These are phyloP conservation scores for Drosophila rhopaloa DNA, from an alignment of 1,140 invertebrate species.

Conservation along the genomic window DNA sequence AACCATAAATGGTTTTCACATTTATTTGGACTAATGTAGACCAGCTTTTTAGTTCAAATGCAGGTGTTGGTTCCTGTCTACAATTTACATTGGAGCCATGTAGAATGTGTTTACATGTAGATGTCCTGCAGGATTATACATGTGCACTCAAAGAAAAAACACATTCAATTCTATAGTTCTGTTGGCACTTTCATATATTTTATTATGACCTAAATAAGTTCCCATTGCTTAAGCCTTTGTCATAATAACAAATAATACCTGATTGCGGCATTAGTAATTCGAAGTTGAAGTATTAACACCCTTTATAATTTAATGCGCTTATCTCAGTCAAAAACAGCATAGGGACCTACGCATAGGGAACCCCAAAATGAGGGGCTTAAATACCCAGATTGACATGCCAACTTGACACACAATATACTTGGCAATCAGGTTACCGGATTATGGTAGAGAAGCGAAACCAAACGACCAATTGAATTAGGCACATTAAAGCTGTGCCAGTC, in stretches of 20 bases:
- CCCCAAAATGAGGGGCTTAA: slow-evolving; percentile 17
- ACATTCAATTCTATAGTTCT: too few relatives aligned
- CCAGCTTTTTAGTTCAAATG: neutral
- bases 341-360: slow-evolving; percentile 3
- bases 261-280: too few relatives aligned
- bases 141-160: neutral
- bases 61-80: neutral
- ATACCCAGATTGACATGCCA: slow-evolving; percentile 62
- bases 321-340: slow-evolving; percentile 3
- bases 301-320: slow-evolving; percentile 25
- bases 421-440: slow-evolving; percentile 65
- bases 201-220: neutral
- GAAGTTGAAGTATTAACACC: neutral
- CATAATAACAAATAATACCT: neutral
- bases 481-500: slow-evolving; percentile 54
- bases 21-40: neutral
- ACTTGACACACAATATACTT: slow-evolving; percentile 53
- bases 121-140: neutral
- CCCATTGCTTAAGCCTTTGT: neutral
- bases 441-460: slow-evolving; percentile 34
- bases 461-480: slow-evolving; percentile 69
- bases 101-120: neutral
- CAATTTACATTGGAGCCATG: neutral
- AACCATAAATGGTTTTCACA: neutral
- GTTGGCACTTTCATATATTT: neutral